Evolutionary conservation across 2,797 vertebrate species (phyloP).

Genomic region (Enteromius radiatus): DNA sequence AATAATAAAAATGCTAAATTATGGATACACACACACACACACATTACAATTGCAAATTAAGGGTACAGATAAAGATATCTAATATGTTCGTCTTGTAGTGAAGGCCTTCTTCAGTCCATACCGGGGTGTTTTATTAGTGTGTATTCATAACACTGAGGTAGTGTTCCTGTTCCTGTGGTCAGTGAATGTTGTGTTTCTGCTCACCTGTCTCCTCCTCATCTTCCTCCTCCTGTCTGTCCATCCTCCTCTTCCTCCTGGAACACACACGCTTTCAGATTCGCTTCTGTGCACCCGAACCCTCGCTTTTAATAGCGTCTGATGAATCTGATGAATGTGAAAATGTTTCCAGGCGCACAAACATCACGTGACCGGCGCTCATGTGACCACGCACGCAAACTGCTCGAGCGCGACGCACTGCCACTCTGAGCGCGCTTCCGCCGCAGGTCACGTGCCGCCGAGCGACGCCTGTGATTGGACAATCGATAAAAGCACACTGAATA

Average conservation of each 20-base stretch:
- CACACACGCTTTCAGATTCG: not conserved
- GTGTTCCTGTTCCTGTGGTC: not conserved
- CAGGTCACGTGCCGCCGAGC: not conserved
- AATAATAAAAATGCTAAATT: too few relatives aligned
- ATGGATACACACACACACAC: too few relatives aligned
- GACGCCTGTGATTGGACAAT: not conserved
- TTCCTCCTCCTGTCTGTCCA: not conserved
- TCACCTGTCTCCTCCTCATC: not conserved
- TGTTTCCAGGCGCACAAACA: constrained; percentile 49
- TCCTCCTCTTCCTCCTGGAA: not conserved
- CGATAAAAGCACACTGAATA: not conserved
- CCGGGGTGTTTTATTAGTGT: not conserved
- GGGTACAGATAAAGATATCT: too few relatives aligned
- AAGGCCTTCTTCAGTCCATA: too few relatives aligned
- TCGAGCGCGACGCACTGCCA: not conserved
- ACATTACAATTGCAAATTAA: too few relatives aligned
- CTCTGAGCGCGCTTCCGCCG: constrained; percentile 6
- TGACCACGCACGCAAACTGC: constrained; percentile 48
- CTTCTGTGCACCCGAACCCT: not conserved
- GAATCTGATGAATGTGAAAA: not conserved
- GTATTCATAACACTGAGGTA: not conserved
- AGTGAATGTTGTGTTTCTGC: not conserved
- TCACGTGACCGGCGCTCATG: constrained; percentile 62
- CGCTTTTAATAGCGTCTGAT: too few relatives aligned
- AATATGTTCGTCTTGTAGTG: too few relatives aligned